Evolutionary conservation across 2,113 vertebrate species (phyloP).

Genomic region (Sorex araneus): DNA sequence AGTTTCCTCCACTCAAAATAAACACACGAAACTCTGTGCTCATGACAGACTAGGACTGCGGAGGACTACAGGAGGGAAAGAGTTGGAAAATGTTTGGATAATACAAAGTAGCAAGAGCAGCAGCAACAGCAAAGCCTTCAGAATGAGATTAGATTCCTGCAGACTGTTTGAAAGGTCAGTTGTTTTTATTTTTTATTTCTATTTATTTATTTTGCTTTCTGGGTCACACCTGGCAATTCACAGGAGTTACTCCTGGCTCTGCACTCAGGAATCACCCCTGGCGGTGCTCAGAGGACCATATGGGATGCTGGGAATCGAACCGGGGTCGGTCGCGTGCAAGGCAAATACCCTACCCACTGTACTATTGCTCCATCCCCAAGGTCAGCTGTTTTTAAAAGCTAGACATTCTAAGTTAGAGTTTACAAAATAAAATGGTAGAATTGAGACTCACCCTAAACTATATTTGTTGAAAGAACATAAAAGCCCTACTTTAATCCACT

Average conservation of each 20-base stretch:
- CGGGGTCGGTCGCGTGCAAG: too few species aligned
- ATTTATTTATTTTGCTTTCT: too few species aligned
- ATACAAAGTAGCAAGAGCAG: not conserved
- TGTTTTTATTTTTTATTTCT: too few species aligned
- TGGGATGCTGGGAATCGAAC: too few species aligned
- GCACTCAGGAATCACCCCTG: too few species aligned
- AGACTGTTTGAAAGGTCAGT: not conserved
- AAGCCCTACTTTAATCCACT: constrained; percentile 20
- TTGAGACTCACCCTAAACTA: constrained; percentile 49
- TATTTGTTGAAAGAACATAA: not conserved
- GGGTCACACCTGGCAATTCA: too few species aligned
- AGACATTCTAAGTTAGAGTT: constrained; percentile 34
- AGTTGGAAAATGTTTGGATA: not conserved
- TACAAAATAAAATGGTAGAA: constrained; percentile 20
- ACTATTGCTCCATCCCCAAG: too few species aligned
- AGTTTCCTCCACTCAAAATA: not conserved
- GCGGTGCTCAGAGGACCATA: too few species aligned
- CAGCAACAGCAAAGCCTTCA: rapidly evolving
- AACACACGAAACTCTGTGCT: not conserved
- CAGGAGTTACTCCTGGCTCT: too few species aligned
- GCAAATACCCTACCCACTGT: too few species aligned
- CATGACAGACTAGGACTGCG: not conserved
- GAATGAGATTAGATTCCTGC: not conserved
- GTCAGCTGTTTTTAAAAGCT: not conserved
- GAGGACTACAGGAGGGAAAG: not conserved